These are phyloP conservation scores for Myrmecobius fasciatus DNA, from an alignment of 2,113 vertebrate species.

Conservation along the genomic window DNA sequence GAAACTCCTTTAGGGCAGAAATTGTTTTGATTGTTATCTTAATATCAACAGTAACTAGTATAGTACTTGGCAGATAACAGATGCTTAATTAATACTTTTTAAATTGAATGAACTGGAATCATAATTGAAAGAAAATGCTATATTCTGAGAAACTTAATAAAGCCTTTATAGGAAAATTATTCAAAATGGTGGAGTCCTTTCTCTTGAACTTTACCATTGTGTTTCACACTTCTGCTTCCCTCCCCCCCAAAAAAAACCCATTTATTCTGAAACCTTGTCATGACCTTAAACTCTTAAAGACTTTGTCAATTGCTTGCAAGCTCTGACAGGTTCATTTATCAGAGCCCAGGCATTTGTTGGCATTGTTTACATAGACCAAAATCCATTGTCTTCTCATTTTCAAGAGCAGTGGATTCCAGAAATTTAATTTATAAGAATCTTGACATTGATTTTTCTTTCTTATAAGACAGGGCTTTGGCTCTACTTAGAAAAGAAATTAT, in stretches of 20 bases:
- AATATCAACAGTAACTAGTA: neutral
- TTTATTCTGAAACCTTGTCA: neutral
- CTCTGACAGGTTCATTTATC: neutral
- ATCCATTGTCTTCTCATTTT: neutral
- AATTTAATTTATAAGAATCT: neutral
- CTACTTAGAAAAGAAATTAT: neutral
- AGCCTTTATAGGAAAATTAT: neutral
- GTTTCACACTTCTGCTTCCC: neutral
- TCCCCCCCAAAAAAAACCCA: accelerated
- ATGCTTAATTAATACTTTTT: neutral
- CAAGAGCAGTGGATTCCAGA: neutral
- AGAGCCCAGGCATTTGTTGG: neutral
- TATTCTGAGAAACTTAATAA: neutral
- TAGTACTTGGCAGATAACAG: neutral
- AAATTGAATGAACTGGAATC: neutral
- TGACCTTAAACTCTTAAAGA: neutral
- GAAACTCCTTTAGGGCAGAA: neutral
- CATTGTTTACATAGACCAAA: neutral
- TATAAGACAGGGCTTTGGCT: neutral
- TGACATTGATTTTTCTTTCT: neutral
- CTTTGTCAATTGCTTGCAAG: neutral
- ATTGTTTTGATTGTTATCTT: neutral
- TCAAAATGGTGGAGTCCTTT: neutral
- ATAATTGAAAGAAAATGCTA: neutral
- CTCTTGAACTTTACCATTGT: neutral